Evolutionary conservation across 2,113 vertebrate genomes (phyloP).

Genomic region (Lepus europaeus): DNA sequence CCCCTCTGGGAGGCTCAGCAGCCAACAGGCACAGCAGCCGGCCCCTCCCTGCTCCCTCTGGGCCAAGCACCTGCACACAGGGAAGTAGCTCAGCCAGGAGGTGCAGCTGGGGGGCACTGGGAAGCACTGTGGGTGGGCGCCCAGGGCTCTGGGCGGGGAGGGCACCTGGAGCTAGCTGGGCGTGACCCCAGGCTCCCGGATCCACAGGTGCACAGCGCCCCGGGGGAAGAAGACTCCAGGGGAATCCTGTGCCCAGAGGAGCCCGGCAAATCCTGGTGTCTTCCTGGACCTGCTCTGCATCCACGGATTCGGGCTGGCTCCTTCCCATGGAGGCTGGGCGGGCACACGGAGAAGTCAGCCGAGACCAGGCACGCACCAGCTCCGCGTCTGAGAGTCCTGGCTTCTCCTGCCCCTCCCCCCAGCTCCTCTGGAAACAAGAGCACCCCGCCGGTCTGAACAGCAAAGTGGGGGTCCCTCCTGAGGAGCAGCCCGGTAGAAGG

Average conservation of each 20-base stretch:
- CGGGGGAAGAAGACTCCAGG: not conserved
- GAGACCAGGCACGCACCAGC: not conserved
- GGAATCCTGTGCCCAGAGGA: no score
- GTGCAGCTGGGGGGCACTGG: rapidly evolving
- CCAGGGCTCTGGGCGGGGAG: not conserved
- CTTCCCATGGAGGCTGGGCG: not conserved
- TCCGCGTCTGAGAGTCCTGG: not conserved
- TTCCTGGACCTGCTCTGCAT: not conserved
- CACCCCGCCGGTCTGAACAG: not conserved
- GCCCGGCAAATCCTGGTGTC: not conserved
- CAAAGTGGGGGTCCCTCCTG: not conserved
- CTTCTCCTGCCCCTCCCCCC: not conserved
- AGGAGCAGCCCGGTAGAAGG: not conserved
- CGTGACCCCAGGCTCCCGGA: not conserved
- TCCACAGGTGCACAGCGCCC: rapidly evolving
- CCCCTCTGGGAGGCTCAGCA: not conserved
- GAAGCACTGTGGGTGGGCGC: not conserved
- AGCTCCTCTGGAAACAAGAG: not conserved
- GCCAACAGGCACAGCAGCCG: not conserved
- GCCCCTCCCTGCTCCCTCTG: not conserved
- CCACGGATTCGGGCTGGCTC: not conserved
- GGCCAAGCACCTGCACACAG: not conserved
- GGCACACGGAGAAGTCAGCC: not conserved
- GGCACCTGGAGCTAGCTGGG: not conserved
- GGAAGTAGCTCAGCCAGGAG: not conserved